These are phyloP conservation scores for Halictus rubicundus DNA, from an alignment of 1,140 invertebrate genomes.

Conservation along the genomic window DNA sequence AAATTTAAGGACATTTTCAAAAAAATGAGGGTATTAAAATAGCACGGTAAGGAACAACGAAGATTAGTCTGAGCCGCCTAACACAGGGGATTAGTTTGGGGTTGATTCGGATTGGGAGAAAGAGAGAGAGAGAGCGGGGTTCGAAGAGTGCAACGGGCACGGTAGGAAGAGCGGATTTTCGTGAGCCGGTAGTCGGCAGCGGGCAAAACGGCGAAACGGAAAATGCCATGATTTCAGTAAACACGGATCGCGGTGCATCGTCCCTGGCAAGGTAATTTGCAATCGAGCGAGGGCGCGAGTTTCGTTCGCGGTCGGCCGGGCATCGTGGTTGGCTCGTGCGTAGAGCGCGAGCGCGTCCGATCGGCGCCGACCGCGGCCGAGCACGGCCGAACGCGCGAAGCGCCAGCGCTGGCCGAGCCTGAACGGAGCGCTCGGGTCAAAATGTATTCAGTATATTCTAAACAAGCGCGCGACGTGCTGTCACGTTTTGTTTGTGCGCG, in stretches of 20 bases:
- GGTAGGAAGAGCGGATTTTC: background rate
- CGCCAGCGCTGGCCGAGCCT: conserved; percentile 63
- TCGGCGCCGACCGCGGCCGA: conserved; percentile 48
- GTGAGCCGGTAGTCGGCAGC: background rate
- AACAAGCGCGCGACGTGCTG: conserved; percentile 73
- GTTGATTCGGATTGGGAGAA: too few species aligned
- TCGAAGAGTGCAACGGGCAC: too few species aligned
- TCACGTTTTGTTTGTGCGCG: conserved; percentile 63
- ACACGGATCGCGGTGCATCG: conserved; percentile 31
- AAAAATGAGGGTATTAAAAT: too few species aligned
- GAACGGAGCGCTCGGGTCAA: conserved; percentile 67
- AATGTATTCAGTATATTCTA: conserved; percentile 77
- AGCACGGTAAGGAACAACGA: too few species aligned
- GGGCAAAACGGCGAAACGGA: background rate
- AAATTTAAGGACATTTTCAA: too few species aligned
- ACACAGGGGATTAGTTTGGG: too few species aligned
- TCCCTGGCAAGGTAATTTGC: conserved; percentile 37
- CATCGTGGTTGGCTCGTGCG: conserved; percentile 40
- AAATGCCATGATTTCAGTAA: conserved; percentile 35
- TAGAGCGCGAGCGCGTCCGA: conserved; percentile 53
- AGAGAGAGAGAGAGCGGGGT: too few species aligned
- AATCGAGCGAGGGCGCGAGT: conserved; percentile 53
- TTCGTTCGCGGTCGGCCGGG: conserved; percentile 32
- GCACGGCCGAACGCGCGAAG: conserved; percentile 57
- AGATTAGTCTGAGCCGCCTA: too few species aligned